These are phyloP conservation scores for Stomatorhinus ivindoensis DNA, from an alignment of 2,113 vertebrate genomes.

Conservation along the genomic window DNA sequence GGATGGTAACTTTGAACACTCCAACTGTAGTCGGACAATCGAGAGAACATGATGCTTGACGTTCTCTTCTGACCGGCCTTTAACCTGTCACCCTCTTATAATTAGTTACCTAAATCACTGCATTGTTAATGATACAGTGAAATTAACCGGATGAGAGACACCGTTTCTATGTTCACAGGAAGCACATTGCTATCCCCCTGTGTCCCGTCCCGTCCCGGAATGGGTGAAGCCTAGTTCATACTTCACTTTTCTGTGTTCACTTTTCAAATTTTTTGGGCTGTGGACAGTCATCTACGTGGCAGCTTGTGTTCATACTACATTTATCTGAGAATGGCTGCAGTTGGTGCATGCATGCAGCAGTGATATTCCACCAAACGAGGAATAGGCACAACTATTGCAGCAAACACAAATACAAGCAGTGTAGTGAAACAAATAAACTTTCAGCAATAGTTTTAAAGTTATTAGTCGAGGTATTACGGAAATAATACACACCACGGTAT, in stretches of 20 bases:
- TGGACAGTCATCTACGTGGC: not conserved
- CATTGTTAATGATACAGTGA: not conserved
- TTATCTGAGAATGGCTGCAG: not conserved
- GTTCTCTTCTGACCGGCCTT: too few relatives aligned
- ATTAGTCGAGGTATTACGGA: not conserved
- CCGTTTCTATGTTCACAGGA: not conserved
- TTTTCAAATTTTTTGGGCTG: not conserved
- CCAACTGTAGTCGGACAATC: not conserved
- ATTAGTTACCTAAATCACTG: not conserved
- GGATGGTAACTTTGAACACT: not conserved
- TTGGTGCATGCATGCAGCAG: not conserved
- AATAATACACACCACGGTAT: not conserved
- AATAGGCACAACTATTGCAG: not conserved
- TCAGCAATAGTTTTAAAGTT: not conserved
- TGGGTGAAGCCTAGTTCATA: not conserved
- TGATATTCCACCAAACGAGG: not conserved
- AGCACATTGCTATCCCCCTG: not conserved
- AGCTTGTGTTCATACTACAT: not conserved
- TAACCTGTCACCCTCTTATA: not conserved
- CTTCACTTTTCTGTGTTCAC: not conserved
- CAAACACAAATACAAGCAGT: not conserved
- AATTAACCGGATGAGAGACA: not conserved
- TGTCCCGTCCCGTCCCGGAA: not conserved
- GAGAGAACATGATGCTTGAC: not conserved
- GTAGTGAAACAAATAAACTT: not conserved